These are phyloP conservation scores for Mastomys natalensis DNA, from an alignment of 2,113 vertebrate genomes.

Conservation along the genomic window DNA sequence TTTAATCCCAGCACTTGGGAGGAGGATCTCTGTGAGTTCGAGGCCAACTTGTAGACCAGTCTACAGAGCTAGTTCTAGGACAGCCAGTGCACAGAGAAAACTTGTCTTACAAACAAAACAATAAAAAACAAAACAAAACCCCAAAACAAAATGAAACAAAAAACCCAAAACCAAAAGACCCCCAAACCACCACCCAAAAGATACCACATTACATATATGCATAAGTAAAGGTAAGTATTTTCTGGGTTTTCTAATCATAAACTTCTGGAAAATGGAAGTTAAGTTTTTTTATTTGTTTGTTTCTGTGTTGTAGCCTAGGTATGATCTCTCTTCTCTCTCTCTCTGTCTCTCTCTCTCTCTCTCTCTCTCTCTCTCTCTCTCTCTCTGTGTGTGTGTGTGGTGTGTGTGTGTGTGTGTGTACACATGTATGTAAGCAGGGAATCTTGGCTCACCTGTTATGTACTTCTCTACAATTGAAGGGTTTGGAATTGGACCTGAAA, in stretches of 20 bases:
- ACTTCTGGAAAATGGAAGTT: background rate
- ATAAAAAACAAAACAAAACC: background rate
- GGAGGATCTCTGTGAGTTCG: background rate
- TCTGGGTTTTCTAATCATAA: background rate
- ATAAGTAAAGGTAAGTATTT: background rate
- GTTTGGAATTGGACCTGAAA: background rate
- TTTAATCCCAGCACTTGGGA: background rate
- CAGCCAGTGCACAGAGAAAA: background rate
- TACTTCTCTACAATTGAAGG: background rate
- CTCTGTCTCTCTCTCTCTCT: background rate
- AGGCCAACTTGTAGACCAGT: background rate
- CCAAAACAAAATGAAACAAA: background rate
- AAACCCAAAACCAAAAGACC: background rate
- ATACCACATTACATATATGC: background rate
- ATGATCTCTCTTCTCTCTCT: background rate
- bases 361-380: background rate
- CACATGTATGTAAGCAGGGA: background rate
- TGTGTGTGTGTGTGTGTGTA: fast-evolving
- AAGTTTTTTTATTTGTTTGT: background rate
- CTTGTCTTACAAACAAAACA: background rate
- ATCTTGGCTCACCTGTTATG: background rate
- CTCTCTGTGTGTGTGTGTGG: background rate
- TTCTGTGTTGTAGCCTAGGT: background rate
- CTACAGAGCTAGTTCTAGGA: background rate
- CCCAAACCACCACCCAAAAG: background rate